phyloP scores from a whole-genome alignment of 2,888 invertebrate species.

The Agonopterix arenella region DNA sequence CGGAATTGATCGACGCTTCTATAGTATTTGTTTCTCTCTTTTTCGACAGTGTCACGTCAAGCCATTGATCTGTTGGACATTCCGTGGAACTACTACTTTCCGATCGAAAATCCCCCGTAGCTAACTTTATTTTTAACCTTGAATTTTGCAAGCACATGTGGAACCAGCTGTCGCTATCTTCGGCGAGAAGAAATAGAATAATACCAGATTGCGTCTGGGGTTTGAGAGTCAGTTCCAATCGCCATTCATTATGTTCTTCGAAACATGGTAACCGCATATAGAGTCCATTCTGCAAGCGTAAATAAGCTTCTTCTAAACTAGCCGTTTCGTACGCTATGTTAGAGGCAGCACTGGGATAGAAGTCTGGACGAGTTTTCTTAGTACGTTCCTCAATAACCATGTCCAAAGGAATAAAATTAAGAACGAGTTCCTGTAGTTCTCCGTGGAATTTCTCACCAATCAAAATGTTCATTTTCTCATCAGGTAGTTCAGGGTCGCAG shows the following conservation, averaged over 20 bases:
- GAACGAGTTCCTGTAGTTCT: slow-evolving; percentile 58
- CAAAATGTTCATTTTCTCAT: slow-evolving; percentile 47
- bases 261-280: slow-evolving; percentile 60
- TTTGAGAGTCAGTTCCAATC: slow-evolving; percentile 51
- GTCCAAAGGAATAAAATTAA: slow-evolving; percentile 61
- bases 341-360: slow-evolving; percentile 39
- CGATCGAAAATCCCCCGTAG: slow-evolving; percentile 33
- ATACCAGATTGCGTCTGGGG: slow-evolving; percentile 48
- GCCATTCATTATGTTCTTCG: slow-evolving; percentile 47
- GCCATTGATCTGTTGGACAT: slow-evolving; percentile 50
- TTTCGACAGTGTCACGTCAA: slow-evolving; percentile 49
- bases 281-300: slow-evolving; percentile 43
- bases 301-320: slow-evolving; percentile 49
- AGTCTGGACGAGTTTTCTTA: slow-evolving; percentile 21
- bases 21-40: slow-evolving; percentile 45
- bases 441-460: slow-evolving; percentile 65
- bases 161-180: slow-evolving; percentile 37
- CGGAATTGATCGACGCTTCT: slow-evolving; percentile 53
- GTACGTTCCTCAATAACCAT: slow-evolving; percentile 31
- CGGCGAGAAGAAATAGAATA: slow-evolving; percentile 45
- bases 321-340: slow-evolving; percentile 61
- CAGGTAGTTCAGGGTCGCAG: slow-evolving; percentile 54
- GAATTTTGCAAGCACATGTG: slow-evolving; percentile 49
- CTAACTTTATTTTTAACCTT: slow-evolving; percentile 52
- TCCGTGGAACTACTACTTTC: slow-evolving; percentile 53